phyloP scores from a whole-genome alignment of 2,888 invertebrate genomes.

The Megastigmus dorsalis region DNA sequence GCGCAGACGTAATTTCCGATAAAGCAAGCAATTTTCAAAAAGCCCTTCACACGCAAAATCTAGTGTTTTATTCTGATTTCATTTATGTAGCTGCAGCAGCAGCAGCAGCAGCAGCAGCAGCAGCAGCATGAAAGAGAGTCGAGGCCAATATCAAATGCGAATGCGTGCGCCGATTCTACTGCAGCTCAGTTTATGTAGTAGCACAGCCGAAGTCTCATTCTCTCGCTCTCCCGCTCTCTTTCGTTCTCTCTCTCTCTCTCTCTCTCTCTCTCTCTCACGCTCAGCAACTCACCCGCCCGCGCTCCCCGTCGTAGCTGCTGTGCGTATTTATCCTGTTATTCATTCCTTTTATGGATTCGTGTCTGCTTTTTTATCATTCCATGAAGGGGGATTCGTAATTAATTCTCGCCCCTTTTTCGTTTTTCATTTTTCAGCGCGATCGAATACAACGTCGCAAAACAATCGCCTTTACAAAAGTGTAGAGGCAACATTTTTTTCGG shows the following conservation, averaged over 20 bases:
- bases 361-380: slow-evolving; percentile 19
- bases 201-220: slow-evolving; percentile 18
- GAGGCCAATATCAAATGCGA: slow-evolving; percentile 38
- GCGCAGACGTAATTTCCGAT: slow-evolving; percentile 41
- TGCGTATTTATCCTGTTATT: slow-evolving; percentile 28
- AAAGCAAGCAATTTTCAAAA: slow-evolving; percentile 52
- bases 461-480: slow-evolving; percentile 28
- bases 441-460: slow-evolving; percentile 7
- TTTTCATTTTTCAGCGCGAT: slow-evolving; percentile 26
- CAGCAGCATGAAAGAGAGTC: slow-evolving; percentile 31
- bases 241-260: no score
- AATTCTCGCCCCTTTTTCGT: no score
- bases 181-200: neutral
- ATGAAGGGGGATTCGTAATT: slow-evolving; percentile 26
- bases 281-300: no score
- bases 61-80: slow-evolving; percentile 53
- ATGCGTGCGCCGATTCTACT: neutral
- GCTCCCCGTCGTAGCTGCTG: no score
- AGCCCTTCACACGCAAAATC: slow-evolving; percentile 42
- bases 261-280: no score
- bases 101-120: no score
- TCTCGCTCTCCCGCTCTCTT: no score
- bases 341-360: slow-evolving; percentile 33
- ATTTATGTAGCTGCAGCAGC: slow-evolving; percentile 31
- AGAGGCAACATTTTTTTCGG: slow-evolving; percentile 24